Percentiles rank a stretch among this genome's conserved stretches.
phyloP scores from a whole-genome alignment of 2,888 invertebrate species.

The Schizaphis graminum region DNA sequence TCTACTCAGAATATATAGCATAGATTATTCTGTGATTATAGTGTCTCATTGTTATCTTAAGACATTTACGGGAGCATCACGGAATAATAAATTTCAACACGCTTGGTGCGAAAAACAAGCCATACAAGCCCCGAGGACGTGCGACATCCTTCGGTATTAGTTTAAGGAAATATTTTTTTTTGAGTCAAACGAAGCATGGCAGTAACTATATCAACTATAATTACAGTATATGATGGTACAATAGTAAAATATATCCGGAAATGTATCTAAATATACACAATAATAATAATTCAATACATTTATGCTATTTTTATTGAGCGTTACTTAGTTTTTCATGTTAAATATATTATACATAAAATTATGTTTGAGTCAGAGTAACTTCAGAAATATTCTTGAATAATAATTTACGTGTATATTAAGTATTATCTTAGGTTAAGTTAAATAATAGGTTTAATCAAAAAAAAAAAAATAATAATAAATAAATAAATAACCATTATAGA shows the following conservation, averaged over 20 bases:
- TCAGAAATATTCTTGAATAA: not conserved
- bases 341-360: not conserved
- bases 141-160: not conserved
- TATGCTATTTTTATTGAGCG: not conserved
- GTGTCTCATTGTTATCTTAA: conserved; percentile 5
- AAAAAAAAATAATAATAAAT: not conserved
- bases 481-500: not conserved
- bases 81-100: conserved; percentile 22
- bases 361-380: not conserved
- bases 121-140: not conserved
- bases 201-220: not conserved
- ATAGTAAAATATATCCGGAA: not conserved
- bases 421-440: not conserved
- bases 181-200: not conserved
- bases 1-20: not conserved
- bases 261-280: not conserved
- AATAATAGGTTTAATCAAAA: not conserved
- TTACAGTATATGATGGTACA: not conserved
- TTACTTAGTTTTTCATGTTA: not conserved
- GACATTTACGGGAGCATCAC: conserved; percentile 7
- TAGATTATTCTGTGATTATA: not conserved
- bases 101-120: not conserved
- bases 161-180: not conserved
- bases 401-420: not conserved
- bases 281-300: not conserved